Conservation (phyloP, 2,888 invertebrate species). For the Chymomyza procnemis region DNA sequence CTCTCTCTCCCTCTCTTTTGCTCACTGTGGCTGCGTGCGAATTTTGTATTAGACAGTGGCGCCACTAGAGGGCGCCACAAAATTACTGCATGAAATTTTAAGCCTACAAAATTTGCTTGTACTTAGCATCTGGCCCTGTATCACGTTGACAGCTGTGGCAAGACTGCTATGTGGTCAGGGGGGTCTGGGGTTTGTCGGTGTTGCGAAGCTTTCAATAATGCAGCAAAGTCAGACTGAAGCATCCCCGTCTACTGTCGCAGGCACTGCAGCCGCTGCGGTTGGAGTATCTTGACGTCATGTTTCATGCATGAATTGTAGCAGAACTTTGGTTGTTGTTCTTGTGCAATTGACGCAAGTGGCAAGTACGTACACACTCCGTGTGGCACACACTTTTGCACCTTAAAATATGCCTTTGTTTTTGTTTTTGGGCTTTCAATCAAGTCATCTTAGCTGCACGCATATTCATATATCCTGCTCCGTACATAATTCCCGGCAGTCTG, state of each 20-base stretch:
- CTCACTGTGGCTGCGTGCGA: not conserved
- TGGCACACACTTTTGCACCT: constrained; percentile 8
- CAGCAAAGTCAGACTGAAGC: not conserved
- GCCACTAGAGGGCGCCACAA: too few species aligned
- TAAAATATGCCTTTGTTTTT: constrained; percentile 57
- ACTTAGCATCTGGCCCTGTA: not conserved
- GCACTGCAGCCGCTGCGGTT: not conserved
- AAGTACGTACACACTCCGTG: not conserved
- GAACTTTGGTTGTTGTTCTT: constrained; percentile 60
- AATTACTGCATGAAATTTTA: too few species aligned
- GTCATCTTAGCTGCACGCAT: constrained; percentile 11
- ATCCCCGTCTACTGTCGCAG: constrained; percentile 3
- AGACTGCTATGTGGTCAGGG: not conserved
- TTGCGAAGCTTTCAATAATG: not conserved
- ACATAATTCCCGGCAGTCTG: not conserved
- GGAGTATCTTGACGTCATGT: constrained; percentile 46
- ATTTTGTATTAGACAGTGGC: not conserved
- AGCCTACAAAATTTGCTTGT: too few species aligned
- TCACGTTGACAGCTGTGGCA: not conserved
- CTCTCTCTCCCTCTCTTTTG: too few species aligned
- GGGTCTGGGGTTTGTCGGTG: not conserved
- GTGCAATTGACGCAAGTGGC: constrained; percentile 65
- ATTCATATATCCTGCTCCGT: not conserved
- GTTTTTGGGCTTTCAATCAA: constrained; percentile 49
- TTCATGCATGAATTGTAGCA: constrained; percentile 70